Conservation (phyloP, 2,113 vertebrate species). For the Suncus etruscus region DNA sequence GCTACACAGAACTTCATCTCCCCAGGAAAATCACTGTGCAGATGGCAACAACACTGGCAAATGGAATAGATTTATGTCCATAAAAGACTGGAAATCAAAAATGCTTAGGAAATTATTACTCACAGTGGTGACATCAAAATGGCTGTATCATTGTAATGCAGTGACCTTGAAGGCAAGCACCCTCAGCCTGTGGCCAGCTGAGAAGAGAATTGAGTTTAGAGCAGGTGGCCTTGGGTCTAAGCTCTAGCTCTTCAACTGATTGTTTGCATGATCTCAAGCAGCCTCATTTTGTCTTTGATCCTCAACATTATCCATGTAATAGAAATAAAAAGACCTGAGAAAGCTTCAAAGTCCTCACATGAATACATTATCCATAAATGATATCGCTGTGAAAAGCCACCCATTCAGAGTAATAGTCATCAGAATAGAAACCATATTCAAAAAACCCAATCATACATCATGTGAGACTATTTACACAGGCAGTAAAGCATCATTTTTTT, state of each 20-base stretch:
- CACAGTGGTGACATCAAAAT: background rate
- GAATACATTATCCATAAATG: background rate
- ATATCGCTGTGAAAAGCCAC: constrained; percentile 7
- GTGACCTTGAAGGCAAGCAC: background rate
- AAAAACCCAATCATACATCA: background rate
- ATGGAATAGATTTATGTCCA: background rate
- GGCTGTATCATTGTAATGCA: accelerated
- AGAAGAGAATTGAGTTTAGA: background rate
- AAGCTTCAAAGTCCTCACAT: background rate
- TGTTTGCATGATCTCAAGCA: background rate
- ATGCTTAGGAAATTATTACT: background rate
- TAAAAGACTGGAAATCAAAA: background rate
- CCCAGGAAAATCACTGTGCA: background rate
- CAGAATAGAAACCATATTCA: background rate
- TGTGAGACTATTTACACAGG: background rate
- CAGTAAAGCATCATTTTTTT: background rate
- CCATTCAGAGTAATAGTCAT: background rate
- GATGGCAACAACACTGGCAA: background rate
- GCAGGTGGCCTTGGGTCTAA: accelerated
- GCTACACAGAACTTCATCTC: background rate
- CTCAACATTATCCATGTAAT: background rate
- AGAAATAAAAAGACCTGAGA: background rate
- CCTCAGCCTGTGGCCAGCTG: background rate
- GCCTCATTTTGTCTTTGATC: background rate
- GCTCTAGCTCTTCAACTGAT: background rate